These are phyloP conservation scores for Clavelina lepadiformis DNA, from an alignment of 23 tunicate genomes.

Conservation along the genomic window DNA sequence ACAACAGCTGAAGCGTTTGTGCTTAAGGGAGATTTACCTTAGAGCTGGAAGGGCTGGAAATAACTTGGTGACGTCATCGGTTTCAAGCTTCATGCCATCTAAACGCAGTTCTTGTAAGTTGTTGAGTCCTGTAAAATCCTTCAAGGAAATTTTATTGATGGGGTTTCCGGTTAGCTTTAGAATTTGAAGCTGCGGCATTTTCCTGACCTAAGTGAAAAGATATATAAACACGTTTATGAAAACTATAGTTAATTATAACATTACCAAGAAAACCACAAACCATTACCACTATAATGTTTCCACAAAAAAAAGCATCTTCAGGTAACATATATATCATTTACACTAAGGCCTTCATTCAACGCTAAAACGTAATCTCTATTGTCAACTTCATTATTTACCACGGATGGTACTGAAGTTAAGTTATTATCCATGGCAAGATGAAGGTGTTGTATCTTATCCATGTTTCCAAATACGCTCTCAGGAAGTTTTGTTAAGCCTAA, in stretches of 20 bases:
- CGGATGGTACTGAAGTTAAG: slow-evolving; percentile 39
- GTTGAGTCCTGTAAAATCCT: slow-evolving; percentile 36
- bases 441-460: slow-evolving; percentile 15
- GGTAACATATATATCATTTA: too few relatives aligned
- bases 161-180: slow-evolving; percentile 63
- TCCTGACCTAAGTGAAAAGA: slow-evolving; percentile 28
- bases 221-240: too few relatives aligned
- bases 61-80: slow-evolving; percentile 47
- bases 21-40: too few relatives aligned
- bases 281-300: too few relatives aligned
- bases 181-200: slow-evolving; percentile 34
- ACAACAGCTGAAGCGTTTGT: too few relatives aligned
- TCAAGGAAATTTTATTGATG: slow-evolving; percentile 5
- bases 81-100: slow-evolving; percentile 45
- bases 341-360: too few relatives aligned
- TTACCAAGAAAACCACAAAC: too few relatives aligned
- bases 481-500: slow-evolving; percentile 40
- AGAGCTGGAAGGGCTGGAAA: slow-evolving; percentile 55
- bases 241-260: too few relatives aligned
- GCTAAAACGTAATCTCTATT: too few relatives aligned
- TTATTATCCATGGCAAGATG: slow-evolving; percentile 49
- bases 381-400: too few relatives aligned
- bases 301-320: too few relatives aligned
- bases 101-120: slow-evolving; percentile 45
- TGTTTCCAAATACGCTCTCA: slow-evolving; percentile 17